Evolutionary conservation across 2,113 vertebrate species (phyloP), one percentile per base, ranked within the genome.

Genomic region (Eudorcas thomsonii): DNA sequence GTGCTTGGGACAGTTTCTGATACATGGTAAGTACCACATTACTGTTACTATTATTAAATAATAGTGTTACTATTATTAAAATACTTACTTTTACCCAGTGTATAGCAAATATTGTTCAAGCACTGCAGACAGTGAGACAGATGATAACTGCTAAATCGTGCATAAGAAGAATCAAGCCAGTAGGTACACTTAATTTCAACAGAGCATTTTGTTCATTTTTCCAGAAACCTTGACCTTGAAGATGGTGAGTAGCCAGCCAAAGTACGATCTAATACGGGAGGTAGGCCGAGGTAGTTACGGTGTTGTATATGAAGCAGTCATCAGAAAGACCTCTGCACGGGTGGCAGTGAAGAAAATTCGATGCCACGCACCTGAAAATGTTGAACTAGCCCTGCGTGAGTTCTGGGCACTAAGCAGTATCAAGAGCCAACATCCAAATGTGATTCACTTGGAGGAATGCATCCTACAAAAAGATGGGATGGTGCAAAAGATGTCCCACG

Each of bases 321-420:
- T 99, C 98, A 99, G 99, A 98, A 99, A 99, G 97, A 99, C 99
- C 1, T 99, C 99, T 39, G 99, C 99, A 54, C 99, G 99, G 25
- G 99, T 99, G 78, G 99, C 99, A 3, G 99, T 99, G 96, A 99
- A 99, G 99, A 99, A 99, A 99, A 99, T 99, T 96, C 99, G 99
- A 98, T 99, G 99, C 98, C 99, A 99, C 93, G 99, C 99, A 54
- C 99, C 99, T 5, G 99, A 99, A 98, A 99, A 99, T 59, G 99
- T 99, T 97, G 99, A 99, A 98, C 99, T 99, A 97, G 99, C 99
- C 19, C 99, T 99, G 77, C 99, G 99, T 4, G 99, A 99, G 98
- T 99, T 99, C 99, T 99, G 99, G 99, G 99, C 99, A 84, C 99
- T 99, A 90, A 99, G 99, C 99, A 99, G 99, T 98, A 99, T 99